A percentile compares a stretch with the other conserved stretches of the same genome.
phyloP scores from a whole-genome alignment of 2,888 invertebrate species.

The Onthophagus sagittarius region DNA sequence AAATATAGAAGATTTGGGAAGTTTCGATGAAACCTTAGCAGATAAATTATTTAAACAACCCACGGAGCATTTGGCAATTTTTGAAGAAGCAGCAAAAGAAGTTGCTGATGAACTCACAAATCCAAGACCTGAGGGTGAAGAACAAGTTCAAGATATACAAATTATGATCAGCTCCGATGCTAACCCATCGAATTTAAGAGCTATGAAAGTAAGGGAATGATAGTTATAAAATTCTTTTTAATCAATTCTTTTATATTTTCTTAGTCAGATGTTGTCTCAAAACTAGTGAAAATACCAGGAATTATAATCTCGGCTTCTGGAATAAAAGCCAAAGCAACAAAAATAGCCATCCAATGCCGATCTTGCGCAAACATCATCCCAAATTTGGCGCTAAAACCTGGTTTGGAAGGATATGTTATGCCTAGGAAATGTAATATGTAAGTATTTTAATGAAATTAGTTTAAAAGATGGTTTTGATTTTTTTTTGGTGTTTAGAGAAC shows the following conservation, averaged over 20 bases:
- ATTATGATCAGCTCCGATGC: conserved; percentile 82
- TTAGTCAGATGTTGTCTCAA: conserved; percentile 90
- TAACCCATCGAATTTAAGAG: conserved; percentile 74
- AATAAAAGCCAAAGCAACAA: conserved; percentile 92
- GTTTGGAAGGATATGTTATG: conserved; percentile 92
- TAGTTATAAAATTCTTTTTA: neutral
- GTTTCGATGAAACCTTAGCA: conserved; percentile 88
- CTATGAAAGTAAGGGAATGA: conserved; percentile 71
- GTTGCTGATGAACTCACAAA: conserved; percentile 95
- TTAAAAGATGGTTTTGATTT: neutral
- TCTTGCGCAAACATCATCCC: conserved; percentile 87
- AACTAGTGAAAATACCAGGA: conserved; percentile 91
- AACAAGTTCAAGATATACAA: conserved; percentile 88
- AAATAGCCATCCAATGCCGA: conserved; percentile 92
- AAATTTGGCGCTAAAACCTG: conserved; percentile 88
- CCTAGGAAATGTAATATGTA: conserved; percentile 93
- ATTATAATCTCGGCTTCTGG: conserved; percentile 93
- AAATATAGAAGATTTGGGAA: conserved; percentile 88
- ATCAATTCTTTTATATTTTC: conserved; percentile 17
- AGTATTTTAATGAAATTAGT: conserved; percentile 42
- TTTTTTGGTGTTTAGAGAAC: neutral
- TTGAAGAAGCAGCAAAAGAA: conserved; percentile 96
- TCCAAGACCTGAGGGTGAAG: conserved; percentile 87
- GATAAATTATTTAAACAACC: conserved; percentile 91
- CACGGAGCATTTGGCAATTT: conserved; percentile 85